phyloP scores from a whole-genome alignment of 2,113 vertebrate species.

The Anthoscopus minutus region DNA sequence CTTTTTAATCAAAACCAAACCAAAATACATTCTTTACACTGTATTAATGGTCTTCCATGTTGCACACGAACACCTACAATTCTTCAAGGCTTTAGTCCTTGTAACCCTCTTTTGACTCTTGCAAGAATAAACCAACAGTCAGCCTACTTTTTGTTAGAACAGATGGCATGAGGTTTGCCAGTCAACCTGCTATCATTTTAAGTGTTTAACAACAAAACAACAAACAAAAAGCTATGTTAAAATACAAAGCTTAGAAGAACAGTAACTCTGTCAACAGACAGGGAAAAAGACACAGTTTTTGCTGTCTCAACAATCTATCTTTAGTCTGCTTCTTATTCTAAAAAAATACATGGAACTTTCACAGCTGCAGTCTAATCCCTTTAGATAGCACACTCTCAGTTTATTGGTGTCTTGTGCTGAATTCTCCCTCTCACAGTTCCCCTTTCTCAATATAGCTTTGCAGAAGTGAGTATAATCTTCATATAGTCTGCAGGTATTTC shows the following conservation, averaged over 20 bases:
- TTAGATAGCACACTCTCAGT: accelerated
- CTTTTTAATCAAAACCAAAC: not conserved
- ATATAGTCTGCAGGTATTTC: not conserved
- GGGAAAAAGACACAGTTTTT: not conserved
- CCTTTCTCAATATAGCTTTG: not conserved
- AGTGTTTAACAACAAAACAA: not conserved
- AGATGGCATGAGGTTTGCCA: not conserved
- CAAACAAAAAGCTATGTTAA: not conserved
- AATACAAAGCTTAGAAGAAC: not conserved
- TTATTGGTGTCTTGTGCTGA: not conserved
- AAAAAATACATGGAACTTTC: not conserved
- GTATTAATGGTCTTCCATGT: not conserved
- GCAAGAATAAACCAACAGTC: not conserved
- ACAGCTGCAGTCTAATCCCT: not conserved
- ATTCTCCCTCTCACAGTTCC: not conserved
- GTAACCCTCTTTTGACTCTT: not conserved
- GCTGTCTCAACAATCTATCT: not conserved
- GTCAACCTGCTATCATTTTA: not conserved
- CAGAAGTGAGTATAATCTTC: not conserved
- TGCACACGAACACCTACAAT: not conserved
- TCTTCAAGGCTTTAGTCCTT: not conserved
- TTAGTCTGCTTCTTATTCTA: not conserved
- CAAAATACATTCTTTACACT: not conserved
- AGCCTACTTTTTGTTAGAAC: not conserved
- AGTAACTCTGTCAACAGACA: not conserved